Evolutionary conservation across 2,888 invertebrate genomes (phyloP).

Genomic region (Mycalesis mineus): DNA sequence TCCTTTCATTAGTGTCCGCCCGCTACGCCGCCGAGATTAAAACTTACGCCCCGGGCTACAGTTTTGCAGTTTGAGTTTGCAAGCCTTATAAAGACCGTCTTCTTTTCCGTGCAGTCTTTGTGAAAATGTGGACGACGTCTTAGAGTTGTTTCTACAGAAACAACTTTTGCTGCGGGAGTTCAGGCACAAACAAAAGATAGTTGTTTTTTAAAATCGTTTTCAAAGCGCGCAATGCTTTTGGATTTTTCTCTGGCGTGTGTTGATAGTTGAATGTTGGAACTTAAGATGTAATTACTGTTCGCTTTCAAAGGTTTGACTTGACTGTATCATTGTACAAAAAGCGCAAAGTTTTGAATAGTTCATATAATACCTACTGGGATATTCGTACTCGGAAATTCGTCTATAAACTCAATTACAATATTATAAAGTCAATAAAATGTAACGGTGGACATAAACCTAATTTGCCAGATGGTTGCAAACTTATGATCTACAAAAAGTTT

Average conservation of each 20-base stretch:
- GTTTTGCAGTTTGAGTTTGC: conserved; percentile 55
- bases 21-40: conserved; percentile 65
- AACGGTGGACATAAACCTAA: no score
- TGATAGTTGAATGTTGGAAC: neutral
- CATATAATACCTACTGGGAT: no score
- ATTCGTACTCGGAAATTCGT: no score
- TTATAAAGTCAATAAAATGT: no score
- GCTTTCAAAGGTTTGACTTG: no score
- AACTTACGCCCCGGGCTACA: conserved; percentile 60
- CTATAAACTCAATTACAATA: no score
- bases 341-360: no score
- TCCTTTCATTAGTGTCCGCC: conserved; percentile 74
- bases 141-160: conserved; percentile 28
- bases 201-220: conserved; percentile 1
- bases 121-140: conserved; percentile 43
- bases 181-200: conserved; percentile 3
- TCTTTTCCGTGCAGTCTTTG: conserved; percentile 48
- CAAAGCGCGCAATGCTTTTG: neutral
- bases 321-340: no score
- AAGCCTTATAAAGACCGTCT: conserved; percentile 50
- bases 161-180: conserved; percentile 13
- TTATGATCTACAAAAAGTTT: no score
- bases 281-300: neutral
- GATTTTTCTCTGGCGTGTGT: neutral
- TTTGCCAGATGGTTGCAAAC: no score